These are phyloP conservation scores for Elgaria multicarinata DNA, from an alignment of 2,113 vertebrate genomes.

Conservation along the genomic window DNA sequence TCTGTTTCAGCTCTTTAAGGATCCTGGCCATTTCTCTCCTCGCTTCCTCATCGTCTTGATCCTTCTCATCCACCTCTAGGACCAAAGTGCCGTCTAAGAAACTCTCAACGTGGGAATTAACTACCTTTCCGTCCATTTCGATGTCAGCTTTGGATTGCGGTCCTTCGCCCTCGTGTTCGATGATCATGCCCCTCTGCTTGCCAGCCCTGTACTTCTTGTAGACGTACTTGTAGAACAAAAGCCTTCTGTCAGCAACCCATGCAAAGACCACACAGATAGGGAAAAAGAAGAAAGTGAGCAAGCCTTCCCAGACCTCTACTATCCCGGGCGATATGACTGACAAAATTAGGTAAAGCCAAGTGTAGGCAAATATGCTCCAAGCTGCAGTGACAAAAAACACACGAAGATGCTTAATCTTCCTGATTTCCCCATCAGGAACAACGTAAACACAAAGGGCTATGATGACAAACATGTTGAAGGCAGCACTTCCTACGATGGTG, in stretches of 20 bases:
- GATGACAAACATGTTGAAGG: conserved; percentile 99
- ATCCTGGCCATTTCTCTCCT: conserved; percentile 90
- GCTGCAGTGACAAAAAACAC: conserved; percentile 96
- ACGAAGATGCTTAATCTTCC: conserved; percentile 93
- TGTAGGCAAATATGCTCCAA: conserved; percentile 98
- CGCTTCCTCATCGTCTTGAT: conserved; percentile 89
- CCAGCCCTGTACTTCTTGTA: conserved; percentile 93
- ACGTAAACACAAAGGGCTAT: conserved; percentile 95
- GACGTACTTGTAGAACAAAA: conserved; percentile 96
- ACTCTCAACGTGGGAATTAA: conserved; percentile 86
- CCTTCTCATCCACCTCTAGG: conserved; percentile 82
- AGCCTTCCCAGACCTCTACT: conserved; percentile 96
- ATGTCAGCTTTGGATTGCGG: conserved; percentile 88
- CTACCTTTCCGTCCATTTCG: conserved; percentile 90
- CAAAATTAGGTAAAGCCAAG: conserved; percentile 96
- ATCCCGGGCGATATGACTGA: conserved; percentile 91
- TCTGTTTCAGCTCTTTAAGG: conserved; percentile 94
- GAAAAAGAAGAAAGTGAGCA: conserved; percentile 96
- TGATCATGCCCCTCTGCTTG: conserved; percentile 92
- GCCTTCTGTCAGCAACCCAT: conserved; percentile 93
- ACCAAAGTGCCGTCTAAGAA: conserved; percentile 94
- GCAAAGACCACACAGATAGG: conserved; percentile 94
- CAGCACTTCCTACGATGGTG: conserved; percentile 98
- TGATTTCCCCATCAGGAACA: conserved; percentile 91
- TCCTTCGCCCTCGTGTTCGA: conserved; percentile 93